Percentiles rank a stretch among this genome's conserved stretches.
Evolutionary conservation across 2,113 vertebrate species (phyloP).

Genomic region (Lepidothrix coronata): DNA sequence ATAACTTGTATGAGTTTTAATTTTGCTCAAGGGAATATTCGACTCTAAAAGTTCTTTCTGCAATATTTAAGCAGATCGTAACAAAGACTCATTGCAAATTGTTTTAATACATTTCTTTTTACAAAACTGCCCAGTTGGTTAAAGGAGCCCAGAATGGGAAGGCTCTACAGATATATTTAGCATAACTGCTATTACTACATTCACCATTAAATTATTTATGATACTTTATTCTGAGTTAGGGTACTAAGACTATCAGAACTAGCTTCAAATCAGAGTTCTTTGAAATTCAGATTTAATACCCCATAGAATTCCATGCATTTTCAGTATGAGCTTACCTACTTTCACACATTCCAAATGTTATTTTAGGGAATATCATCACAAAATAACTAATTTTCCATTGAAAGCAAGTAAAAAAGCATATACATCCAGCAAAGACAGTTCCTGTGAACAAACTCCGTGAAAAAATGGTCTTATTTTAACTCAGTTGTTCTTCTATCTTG

Average conservation of each 20-base stretch:
- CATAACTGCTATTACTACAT: not conserved
- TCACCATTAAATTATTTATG: not conserved
- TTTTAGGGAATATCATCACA: not conserved
- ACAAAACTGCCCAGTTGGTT: not conserved
- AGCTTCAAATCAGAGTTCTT: not conserved
- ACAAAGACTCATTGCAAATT: not conserved
- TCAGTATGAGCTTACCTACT: not conserved
- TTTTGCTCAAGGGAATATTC: too few relatives aligned
- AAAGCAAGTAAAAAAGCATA: not conserved
- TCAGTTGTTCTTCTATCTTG: not conserved
- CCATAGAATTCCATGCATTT: not conserved
- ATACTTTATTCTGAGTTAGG: not conserved
- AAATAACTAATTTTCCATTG: not conserved
- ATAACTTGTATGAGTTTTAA: too few relatives aligned
- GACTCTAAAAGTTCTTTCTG: too few relatives aligned
- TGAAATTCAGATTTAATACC: not conserved
- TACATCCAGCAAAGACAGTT: not conserved
- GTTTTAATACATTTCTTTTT: not conserved
- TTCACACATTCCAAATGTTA: not conserved
- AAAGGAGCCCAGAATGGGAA: not conserved
- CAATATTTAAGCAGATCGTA: too few relatives aligned
- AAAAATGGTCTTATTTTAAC: not conserved
- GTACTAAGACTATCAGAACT: not conserved
- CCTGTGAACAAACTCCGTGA: not conserved
- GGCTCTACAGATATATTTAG: not conserved